These are phyloP conservation scores for Oeneis ivallda DNA, from an alignment of 2,888 invertebrate species.

Conservation along the genomic window DNA sequence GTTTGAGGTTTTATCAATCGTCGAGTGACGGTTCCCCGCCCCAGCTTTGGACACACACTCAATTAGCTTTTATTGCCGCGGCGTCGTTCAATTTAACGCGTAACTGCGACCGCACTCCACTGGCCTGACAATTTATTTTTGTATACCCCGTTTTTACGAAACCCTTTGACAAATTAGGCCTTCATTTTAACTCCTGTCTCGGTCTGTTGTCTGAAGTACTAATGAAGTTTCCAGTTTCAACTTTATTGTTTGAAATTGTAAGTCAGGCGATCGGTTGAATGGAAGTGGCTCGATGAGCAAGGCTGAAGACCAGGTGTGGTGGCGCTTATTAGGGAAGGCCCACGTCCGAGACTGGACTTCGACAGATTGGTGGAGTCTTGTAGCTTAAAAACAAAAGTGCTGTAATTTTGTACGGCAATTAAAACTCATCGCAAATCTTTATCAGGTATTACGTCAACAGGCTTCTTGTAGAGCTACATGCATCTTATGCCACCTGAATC, in stretches of 20 bases:
- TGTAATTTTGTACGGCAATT: too few species aligned
- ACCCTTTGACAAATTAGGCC: constrained; percentile 37
- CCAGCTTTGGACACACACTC: constrained; percentile 70
- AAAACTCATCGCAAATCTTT: too few species aligned
- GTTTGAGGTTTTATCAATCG: constrained; percentile 49
- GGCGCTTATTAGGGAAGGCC: too few species aligned
- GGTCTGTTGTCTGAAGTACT: constrained; percentile 19
- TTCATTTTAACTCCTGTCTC: constrained; percentile 27
- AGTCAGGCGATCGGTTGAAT: not conserved
- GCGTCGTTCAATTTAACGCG: constrained; percentile 76
- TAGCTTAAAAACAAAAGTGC: too few species aligned
- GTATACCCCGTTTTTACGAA: constrained; percentile 56
- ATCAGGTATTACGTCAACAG: too few species aligned
- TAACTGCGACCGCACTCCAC: constrained; percentile 67
- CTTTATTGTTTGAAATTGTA: constrained; percentile 24
- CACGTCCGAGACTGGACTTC: too few species aligned
- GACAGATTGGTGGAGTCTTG: too few species aligned
- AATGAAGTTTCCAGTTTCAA: constrained; percentile 26
- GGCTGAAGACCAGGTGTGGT: too few species aligned
- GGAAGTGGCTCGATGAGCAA: too few species aligned
- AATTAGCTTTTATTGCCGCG: constrained; percentile 75
- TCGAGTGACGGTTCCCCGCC: constrained; percentile 52
- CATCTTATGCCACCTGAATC: too few species aligned
- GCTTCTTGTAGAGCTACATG: too few species aligned
- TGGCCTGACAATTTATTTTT: constrained; percentile 69